Evolutionary conservation across 2,888 invertebrate species (phyloP).

Genomic region (Scaptomyza polygonia): DNA sequence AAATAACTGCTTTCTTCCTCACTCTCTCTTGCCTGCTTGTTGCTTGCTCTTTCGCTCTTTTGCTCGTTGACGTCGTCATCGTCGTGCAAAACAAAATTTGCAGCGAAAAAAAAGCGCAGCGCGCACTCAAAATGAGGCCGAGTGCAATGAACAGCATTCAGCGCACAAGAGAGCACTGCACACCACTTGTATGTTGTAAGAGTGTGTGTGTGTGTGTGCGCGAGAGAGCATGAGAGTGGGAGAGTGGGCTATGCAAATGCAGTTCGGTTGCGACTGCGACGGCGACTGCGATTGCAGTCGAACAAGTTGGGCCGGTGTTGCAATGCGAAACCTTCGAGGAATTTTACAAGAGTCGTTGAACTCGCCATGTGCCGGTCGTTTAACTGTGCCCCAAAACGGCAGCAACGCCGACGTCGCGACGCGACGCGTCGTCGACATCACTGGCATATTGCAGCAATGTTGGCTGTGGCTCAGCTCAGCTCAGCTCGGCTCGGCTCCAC

Average conservation of each 20-base stretch:
- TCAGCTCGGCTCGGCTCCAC: slow-evolving; percentile 41
- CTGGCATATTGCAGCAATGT: slow-evolving; percentile 68
- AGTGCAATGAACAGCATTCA: slow-evolving; percentile 84
- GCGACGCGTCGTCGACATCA: slow-evolving; percentile 20
- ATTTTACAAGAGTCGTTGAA: slow-evolving; percentile 82
- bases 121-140: slow-evolving; percentile 74
- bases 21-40: slow-evolving; percentile 6
- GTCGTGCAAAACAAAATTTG: slow-evolving; percentile 65
- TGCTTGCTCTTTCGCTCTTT: neutral
- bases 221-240: slow-evolving; percentile 14
- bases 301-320: slow-evolving; percentile 73
- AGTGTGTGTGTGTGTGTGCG: neutral
- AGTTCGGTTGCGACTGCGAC: slow-evolving; percentile 29
- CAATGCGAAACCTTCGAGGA: slow-evolving; percentile 84
- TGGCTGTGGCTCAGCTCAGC: slow-evolving; percentile 58
- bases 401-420: slow-evolving; percentile 22
- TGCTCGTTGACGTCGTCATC: slow-evolving; percentile 42
- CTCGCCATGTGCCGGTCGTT: slow-evolving; percentile 67
- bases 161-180: slow-evolving; percentile 54
- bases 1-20: slow-evolving; percentile 33
- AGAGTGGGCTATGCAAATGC: slow-evolving; percentile 66
- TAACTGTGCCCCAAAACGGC: slow-evolving; percentile 66
- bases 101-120: slow-evolving; percentile 58
- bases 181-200: slow-evolving; percentile 13
- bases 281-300: slow-evolving; percentile 58